phyloP scores from a whole-genome alignment of 2,113 vertebrate genomes.

The Thalassoma bifasciatum region DNA sequence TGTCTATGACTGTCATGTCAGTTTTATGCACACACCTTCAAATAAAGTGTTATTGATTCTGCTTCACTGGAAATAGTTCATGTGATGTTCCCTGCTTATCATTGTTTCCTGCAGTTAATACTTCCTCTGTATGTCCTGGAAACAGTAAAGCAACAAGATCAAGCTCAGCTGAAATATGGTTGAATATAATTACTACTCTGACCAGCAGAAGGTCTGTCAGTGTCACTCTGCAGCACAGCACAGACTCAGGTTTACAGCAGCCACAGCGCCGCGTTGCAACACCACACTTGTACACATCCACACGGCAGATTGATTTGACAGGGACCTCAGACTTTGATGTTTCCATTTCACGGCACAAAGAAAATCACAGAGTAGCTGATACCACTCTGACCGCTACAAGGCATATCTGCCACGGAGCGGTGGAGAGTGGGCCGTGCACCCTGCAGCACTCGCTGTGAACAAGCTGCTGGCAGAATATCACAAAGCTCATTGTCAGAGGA shows the following conservation, averaged over 20 bases:
- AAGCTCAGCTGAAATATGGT: background rate
- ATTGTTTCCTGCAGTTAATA: background rate
- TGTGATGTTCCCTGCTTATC: background rate
- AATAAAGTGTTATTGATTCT: no score
- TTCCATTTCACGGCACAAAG: constrained; percentile 48
- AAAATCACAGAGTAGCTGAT: constrained; percentile 38
- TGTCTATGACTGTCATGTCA: no score
- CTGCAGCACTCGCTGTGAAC: constrained; percentile 15
- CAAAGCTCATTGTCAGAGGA: constrained; percentile 9
- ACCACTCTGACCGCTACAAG: constrained; percentile 36
- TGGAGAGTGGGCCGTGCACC: background rate
- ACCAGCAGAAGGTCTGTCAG: constrained; percentile 16
- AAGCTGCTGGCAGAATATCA: constrained; percentile 36
- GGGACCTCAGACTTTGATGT: constrained; percentile 48
- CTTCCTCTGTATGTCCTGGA: background rate
- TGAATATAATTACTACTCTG: constrained; percentile 1
- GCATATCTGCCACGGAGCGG: constrained; percentile 13
- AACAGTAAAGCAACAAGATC: constrained; percentile 2
- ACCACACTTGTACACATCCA: constrained; percentile 19
- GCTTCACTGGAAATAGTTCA: no score
- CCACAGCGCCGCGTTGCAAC: background rate
- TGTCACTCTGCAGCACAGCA: background rate
- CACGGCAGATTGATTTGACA: constrained; percentile 47
- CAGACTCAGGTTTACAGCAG: constrained; percentile 8
- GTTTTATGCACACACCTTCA: no score